A percentile compares a stretch with the other conserved stretches of the same genome.
These are phyloP conservation scores for Piprites chloris DNA, from an alignment of 2,113 vertebrate genomes.

Conservation along the genomic window DNA sequence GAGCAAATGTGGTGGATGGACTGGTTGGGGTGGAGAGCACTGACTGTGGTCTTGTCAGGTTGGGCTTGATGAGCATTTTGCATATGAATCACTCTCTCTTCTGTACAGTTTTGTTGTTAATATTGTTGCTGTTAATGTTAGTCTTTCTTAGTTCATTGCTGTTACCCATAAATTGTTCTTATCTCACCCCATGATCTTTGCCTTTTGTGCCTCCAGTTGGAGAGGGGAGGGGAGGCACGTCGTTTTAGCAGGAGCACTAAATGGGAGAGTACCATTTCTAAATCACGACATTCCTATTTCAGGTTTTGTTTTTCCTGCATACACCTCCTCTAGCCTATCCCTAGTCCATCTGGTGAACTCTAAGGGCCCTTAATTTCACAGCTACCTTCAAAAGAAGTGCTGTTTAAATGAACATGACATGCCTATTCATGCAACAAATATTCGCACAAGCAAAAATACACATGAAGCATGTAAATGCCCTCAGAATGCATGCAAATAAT, in stretches of 20 bases:
- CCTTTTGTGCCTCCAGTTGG: not conserved
- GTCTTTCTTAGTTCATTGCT: not conserved
- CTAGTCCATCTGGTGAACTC: not conserved
- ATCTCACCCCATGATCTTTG: not conserved
- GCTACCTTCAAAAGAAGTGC: not conserved
- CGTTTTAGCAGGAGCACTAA: not conserved
- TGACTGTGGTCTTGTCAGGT: not conserved
- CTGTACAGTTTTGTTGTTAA: not conserved
- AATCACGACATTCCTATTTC: not conserved
- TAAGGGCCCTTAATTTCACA: conserved; percentile 9
- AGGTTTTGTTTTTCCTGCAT: not conserved
- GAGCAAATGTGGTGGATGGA: not conserved
- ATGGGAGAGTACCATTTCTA: not conserved
- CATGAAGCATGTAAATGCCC: not conserved
- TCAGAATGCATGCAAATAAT: conserved; percentile 4
- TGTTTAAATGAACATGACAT: conserved; percentile 1
- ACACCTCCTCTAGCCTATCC: not conserved
- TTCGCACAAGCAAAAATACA: not conserved
- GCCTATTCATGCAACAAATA: not conserved
- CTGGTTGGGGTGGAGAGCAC: too few relatives aligned
- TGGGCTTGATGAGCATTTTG: rapidly evolving
- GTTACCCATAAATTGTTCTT: not conserved
- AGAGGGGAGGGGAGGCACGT: rapidly evolving
- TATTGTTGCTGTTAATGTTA: not conserved
- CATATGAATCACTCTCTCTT: not conserved